Base-by-base conservation (phyloP, 2,888 invertebrate genomes). In the Merodon equestris region DNA sequence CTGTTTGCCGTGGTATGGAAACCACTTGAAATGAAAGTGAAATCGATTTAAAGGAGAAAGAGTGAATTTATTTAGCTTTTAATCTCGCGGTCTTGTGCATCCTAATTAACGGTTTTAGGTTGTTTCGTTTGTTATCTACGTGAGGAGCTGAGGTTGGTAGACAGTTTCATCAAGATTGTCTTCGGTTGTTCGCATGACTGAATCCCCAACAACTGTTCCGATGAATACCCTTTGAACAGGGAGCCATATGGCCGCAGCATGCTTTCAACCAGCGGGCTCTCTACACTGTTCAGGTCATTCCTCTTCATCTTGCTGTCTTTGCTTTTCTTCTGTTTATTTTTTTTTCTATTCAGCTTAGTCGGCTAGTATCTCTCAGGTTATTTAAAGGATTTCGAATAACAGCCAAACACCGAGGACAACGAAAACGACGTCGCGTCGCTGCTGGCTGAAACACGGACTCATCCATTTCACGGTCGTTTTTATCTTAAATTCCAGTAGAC, bases 381-480 rank as follows among this genome's bases (percentile, higher is more conserved):
- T 70, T 60, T 60, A 58, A 71, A 50, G 61, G 51, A 72, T 18
- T 77, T 66, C 61, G 51, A 27, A 27, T 7, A 27, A 48, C 68
- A 58, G 51, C 58, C 61, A 58, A 53, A 57, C 60, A 42, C 47
- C 36, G 14, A 48, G 45, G n/a, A 36, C 36, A 50, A 7, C 50
- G 12, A 42, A 12, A 4, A 7, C n/a, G 12, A 42, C 13, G 42
- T 54, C 34, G 27, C 27, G 7, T 27, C 7, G 27, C 27, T 27
- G 27, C 27, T 27, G 27, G 27, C 53, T 72, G 44, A 45, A 27
- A 54, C 27, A 72, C 48, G 63, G 63, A 68, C 54, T 79, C 68
- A 79, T 70, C 70, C 64, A 70, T 79, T 79, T 79, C 79, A 79
- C 64, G 79, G 79, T 79, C 79, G 79, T 68, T 74, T 79, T 79